Conservation (phyloP, 1,140 invertebrate species). For the Cydia pomonella region DNA sequence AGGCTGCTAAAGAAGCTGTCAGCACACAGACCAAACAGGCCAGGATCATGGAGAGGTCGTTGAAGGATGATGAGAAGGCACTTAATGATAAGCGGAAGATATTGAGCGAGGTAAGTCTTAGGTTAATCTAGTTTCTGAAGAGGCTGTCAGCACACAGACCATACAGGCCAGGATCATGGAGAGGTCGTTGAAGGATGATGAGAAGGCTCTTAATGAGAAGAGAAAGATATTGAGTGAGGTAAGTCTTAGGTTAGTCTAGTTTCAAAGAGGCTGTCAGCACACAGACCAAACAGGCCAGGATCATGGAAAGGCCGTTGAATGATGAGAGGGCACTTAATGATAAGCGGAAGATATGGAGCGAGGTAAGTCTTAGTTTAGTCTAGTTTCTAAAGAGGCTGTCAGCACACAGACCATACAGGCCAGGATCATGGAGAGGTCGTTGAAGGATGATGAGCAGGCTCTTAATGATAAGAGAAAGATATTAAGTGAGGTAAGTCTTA, state of each 20-base stretch:
- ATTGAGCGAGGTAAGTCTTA: slow-evolving; percentile 81
- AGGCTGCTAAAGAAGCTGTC: slow-evolving; percentile 86
- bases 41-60: slow-evolving; percentile 85
- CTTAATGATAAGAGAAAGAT: slow-evolving; percentile 85
- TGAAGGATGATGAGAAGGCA: slow-evolving; percentile 86
- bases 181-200: slow-evolving; percentile 87
- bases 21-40: slow-evolving; percentile 86
- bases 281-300: slow-evolving; percentile 86
- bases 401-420: slow-evolving; percentile 86
- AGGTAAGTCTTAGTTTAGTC: slow-evolving; percentile 65
- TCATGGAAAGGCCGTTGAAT: slow-evolving; percentile 85
- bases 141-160: slow-evolving; percentile 86
- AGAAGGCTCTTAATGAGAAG: slow-evolving; percentile 84
- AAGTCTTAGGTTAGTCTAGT: neutral
- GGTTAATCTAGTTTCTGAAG: slow-evolving; percentile 70
- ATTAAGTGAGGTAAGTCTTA: slow-evolving; percentile 81
- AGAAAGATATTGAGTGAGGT: slow-evolving; percentile 85
- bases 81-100: slow-evolving; percentile 85
- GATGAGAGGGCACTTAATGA: slow-evolving; percentile 84
- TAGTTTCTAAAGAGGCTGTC: slow-evolving; percentile 51
- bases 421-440: slow-evolving; percentile 85
- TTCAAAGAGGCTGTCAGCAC: slow-evolving; percentile 86
- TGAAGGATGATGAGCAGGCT: slow-evolving; percentile 86
- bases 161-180: slow-evolving; percentile 87
- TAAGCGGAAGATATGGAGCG: slow-evolving; percentile 86